These are phyloP conservation scores for Propithecus deckenii DNA, from an alignment of 2,797 vertebrate species.

Conservation along the genomic window DNA sequence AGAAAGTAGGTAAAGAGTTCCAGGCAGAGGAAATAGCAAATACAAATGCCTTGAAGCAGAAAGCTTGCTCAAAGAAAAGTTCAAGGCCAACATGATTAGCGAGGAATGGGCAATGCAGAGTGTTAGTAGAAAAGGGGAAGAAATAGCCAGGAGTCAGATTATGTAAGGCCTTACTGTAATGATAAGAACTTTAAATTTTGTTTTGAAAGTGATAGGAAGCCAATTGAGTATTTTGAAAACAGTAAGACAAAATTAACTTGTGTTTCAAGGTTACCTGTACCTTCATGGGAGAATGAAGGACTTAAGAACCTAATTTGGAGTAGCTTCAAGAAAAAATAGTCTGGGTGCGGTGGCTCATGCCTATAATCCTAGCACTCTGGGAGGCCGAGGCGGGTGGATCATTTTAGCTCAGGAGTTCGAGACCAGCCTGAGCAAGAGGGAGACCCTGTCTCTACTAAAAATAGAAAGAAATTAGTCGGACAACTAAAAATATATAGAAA, in stretches of 20 bases:
- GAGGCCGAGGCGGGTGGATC: too few relatives aligned
- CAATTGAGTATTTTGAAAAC: not conserved
- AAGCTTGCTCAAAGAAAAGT: not conserved
- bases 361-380: too few relatives aligned
- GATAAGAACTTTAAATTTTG: not conserved
- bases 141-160: not conserved
- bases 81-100: not conserved
- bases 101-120: not conserved
- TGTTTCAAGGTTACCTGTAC: not conserved
- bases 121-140: not conserved
- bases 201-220: not conserved
- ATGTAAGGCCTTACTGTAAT: not conserved
- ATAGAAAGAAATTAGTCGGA: too few relatives aligned
- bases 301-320: not conserved
- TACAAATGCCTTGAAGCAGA: not conserved
- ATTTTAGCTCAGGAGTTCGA: too few relatives aligned
- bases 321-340: not conserved
- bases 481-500: too few relatives aligned
- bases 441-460: too few relatives aligned
- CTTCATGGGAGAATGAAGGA: not conserved
- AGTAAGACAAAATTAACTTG: not conserved
- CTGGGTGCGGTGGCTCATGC: too few relatives aligned
- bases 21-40: not conserved
- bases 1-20: not conserved
- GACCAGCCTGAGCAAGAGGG: too few relatives aligned